Percentiles rank a stretch among this genome's conserved stretches.
Evolutionary conservation across 1,140 invertebrate genomes (phyloP).

Genomic region (Sycobia sp.): DNA sequence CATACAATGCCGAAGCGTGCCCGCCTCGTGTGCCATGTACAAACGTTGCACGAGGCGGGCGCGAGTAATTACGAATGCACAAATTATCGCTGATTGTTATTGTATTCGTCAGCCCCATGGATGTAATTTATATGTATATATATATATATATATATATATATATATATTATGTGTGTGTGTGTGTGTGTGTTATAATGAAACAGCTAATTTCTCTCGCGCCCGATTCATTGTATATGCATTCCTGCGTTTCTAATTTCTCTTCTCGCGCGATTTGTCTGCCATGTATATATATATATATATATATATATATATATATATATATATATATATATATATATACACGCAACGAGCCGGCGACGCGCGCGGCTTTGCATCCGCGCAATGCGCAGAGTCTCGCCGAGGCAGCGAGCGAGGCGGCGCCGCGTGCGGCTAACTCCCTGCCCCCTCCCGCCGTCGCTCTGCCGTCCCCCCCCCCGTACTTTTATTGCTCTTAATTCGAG

Average conservation of each 20-base stretch:
- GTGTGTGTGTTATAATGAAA: not conserved
- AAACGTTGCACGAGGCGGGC: not conserved
- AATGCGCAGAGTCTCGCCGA: no score
- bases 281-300: no score
- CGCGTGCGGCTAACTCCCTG: not conserved
- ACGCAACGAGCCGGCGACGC: not conserved
- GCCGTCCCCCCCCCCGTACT: no score
- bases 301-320: no score
- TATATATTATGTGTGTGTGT: no score
- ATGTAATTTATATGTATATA: no score
- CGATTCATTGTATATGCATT: not conserved
- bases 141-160: no score
- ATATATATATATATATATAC: no score
- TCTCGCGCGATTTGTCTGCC: not conserved
- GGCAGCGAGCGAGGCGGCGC: no score
- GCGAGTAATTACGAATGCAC: constrained; percentile 8
- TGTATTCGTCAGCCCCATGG: not conserved
- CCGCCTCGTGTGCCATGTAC: no score
- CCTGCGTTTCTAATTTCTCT: constrained; percentile 17
- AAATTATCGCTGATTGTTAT: not conserved
- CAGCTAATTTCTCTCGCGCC: not conserved
- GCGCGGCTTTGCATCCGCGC: not conserved
- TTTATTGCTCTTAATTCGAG: no score
- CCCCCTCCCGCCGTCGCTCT: not conserved
- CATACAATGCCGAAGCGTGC: not conserved